Evolutionary conservation across 1,140 invertebrate species (phyloP), one percentile per base, ranked within the genome.

Genomic region (Kradibia gibbosae): DNA sequence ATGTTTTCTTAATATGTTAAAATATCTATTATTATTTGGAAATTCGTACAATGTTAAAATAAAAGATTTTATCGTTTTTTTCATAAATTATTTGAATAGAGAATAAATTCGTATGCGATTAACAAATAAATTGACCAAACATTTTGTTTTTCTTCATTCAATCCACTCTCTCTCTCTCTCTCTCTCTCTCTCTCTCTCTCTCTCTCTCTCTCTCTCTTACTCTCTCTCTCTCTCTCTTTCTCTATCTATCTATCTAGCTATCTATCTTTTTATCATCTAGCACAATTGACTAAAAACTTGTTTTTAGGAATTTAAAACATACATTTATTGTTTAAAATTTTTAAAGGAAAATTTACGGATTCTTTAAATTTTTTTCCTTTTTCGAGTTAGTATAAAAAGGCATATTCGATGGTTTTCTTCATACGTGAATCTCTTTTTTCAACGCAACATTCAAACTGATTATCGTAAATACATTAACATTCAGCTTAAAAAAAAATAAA

Each of bases 391-490:
- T 36, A 22, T 45, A 15, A 78, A 81, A 77, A 76, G 62, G 60
- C 65, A 71, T 57, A 34, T 81, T 76, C 50, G 0, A 75, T n/a
- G 60, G 45, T 42, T 55, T 48, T 39, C 45, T n/a, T 62, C 70
- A 28, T 65, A 65, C 34, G 50, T 53, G 31, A 81, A n/a, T 15
- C 34, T 39, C 15, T 73, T 34, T 67, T 65, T 75, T 39, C 22
- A 13, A 81, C 36, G 55, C 48, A 77, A 75, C 28, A 81, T 77
- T 31, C 55, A 81, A 76, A 62, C 70, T 48, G 2, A 81, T 71
- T 62, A 76, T 71, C 73, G 71, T 67, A 81, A 81, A 11, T 75
- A 70, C 79, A 81, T 48, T 22, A 1, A 75, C 39, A 74, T 28
- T 22, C 36, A 39, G 0, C 5, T 1, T n/a, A n/a, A 53, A 67